These are phyloP conservation scores for Meteorus sp. DNA, from an alignment of 1,140 invertebrate species.

Conservation along the genomic window DNA sequence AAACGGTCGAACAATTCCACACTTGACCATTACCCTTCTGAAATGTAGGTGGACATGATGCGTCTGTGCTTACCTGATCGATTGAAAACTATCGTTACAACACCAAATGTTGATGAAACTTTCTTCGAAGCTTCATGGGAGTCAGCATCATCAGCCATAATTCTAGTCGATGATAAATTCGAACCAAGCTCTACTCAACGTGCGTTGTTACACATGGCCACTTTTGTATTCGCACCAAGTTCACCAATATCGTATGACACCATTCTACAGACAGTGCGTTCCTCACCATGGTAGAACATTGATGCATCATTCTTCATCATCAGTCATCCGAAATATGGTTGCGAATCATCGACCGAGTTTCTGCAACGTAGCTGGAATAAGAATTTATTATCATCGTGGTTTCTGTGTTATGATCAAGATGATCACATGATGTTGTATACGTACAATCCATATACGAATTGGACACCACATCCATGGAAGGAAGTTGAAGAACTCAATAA, in stretches of 20 bases:
- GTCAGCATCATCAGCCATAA: background rate
- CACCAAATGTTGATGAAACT: background rate
- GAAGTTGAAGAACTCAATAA: background rate
- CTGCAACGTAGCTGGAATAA: background rate
- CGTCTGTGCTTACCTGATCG: background rate
- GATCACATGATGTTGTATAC: background rate
- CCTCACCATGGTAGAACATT: background rate
- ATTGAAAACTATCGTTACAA: background rate
- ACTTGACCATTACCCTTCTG: too few relatives aligned
- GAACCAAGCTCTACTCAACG: background rate
- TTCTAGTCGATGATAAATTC: conserved; percentile 14
- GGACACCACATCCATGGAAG: background rate
- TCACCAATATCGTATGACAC: background rate
- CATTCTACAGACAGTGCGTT: background rate
- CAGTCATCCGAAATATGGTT: background rate
- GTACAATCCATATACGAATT: background rate
- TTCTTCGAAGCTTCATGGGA: background rate
- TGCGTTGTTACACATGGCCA: background rate
- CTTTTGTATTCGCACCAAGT: background rate
- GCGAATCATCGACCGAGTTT: background rate
- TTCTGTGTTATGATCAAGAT: background rate
- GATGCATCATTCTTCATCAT: background rate
- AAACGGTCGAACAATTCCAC: too few relatives aligned
- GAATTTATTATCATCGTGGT: background rate
- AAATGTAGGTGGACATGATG: background rate